These are phyloP conservation scores for Felis chaus DNA, from an alignment of 2,113 vertebrate genomes.

Conservation along the genomic window DNA sequence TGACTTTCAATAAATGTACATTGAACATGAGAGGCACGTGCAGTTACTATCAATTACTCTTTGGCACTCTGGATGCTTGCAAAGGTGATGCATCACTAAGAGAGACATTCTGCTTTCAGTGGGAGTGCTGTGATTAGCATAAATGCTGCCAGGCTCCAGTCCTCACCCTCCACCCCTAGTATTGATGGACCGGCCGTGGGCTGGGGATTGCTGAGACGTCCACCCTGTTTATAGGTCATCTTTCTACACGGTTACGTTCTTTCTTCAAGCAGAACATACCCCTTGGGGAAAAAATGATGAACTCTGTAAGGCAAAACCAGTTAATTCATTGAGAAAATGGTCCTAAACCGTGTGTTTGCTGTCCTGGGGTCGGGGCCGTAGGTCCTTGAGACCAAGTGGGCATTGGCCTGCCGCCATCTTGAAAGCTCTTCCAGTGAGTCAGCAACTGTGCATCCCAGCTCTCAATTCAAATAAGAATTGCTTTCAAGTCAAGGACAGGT, in stretches of 20 bases:
- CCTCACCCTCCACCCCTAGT: neutral
- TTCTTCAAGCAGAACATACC: neutral
- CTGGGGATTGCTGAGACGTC: neutral
- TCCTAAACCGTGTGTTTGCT: neutral
- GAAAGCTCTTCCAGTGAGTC: neutral
- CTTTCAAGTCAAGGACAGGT: neutral
- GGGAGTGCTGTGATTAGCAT: neutral
- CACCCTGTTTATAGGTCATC: neutral
- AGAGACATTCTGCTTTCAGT: neutral
- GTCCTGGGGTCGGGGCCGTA: rapidly evolving
- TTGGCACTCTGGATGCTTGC: neutral
- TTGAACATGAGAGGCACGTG: neutral
- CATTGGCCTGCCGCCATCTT: rapidly evolving
- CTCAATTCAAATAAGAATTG: neutral
- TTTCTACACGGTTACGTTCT: neutral
- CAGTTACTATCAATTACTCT: neutral
- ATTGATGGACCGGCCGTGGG: rapidly evolving
- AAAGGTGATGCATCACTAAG: neutral
- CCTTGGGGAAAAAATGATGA: neutral
- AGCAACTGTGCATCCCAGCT: rapidly evolving
- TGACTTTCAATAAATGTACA: neutral
- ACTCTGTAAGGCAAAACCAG: neutral
- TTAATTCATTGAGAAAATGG: neutral
- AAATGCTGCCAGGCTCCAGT: neutral
- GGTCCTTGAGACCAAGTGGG: neutral